These are phyloP conservation scores for Cepaea nemoralis DNA, from an alignment of 1,140 invertebrate genomes.

Conservation along the genomic window DNA sequence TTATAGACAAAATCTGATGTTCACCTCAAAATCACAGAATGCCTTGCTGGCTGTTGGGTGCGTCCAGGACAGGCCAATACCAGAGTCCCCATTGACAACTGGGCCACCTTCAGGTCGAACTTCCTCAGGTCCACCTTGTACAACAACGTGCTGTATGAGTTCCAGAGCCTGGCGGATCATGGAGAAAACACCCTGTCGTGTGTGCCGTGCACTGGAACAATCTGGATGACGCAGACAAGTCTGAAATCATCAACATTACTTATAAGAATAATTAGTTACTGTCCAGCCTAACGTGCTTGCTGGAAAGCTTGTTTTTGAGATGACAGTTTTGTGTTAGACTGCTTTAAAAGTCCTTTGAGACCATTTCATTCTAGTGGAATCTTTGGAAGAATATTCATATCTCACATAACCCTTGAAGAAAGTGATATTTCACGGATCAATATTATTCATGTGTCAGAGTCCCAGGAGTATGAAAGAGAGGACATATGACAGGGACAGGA, in stretches of 20 bases:
- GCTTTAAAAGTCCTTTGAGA: too few species aligned
- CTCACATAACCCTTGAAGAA: too few species aligned
- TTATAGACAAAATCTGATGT: conserved; percentile 27
- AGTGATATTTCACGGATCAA: too few species aligned
- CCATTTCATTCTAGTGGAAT: too few species aligned
- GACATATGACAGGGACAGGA: too few species aligned
- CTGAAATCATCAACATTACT: conserved; percentile 62
- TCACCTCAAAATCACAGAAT: conserved; percentile 83
- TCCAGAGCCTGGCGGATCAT: conserved; percentile 95
- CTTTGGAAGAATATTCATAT: too few species aligned
- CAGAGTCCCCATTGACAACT: conserved; percentile 67
- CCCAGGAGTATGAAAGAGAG: too few species aligned
- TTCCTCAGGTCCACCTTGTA: conserved; percentile 76
- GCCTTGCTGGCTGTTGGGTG: conserved; percentile 82
- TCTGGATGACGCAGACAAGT: conserved; percentile 94
- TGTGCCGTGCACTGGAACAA: conserved; percentile 90
- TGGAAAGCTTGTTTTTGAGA: too few species aligned
- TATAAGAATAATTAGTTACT: too few species aligned
- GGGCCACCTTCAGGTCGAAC: conserved; percentile 65
- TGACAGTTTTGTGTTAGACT: too few species aligned
- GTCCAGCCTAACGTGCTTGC: too few species aligned
- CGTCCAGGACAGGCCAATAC: conserved; percentile 60
- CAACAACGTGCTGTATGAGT: conserved; percentile 94
- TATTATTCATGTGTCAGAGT: too few species aligned
- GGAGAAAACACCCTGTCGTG: conserved; percentile 90